Evolutionary conservation across 2,888 invertebrate genomes (phyloP).

Genomic region (Pristionchus mayeri): DNA sequence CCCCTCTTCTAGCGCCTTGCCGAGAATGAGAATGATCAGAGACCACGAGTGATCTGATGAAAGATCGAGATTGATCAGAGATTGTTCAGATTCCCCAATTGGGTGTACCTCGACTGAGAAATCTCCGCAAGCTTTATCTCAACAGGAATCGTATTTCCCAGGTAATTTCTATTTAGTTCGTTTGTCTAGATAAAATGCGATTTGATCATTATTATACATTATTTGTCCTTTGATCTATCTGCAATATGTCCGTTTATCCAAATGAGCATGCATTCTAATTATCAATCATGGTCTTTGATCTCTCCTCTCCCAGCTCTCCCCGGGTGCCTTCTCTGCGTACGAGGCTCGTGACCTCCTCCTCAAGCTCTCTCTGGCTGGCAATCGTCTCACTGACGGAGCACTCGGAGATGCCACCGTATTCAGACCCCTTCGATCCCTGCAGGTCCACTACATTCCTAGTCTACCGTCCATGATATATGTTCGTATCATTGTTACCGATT

Average conservation of each 20-base stretch:
- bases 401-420: slow-evolving; percentile 71
- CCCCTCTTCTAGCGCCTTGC: slow-evolving; percentile 5
- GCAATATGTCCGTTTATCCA: too few species aligned
- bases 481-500: not conserved
- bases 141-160: slow-evolving; percentile 59
- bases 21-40: not conserved
- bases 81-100: slow-evolving; percentile 63
- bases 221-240: too few species aligned
- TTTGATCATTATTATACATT: too few species aligned
- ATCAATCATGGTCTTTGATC: not conserved
- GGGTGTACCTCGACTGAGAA: slow-evolving; percentile 69
- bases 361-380: slow-evolving; percentile 74
- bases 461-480: not conserved
- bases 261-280: too few species aligned
- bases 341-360: slow-evolving; percentile 68
- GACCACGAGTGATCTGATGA: not conserved
- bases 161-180: not conserved
- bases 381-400: slow-evolving; percentile 70
- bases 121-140: slow-evolving; percentile 74
- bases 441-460: slow-evolving; percentile 68
- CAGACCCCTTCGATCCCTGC: slow-evolving; percentile 71
- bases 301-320: slow-evolving; percentile 55
- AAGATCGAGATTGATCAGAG: not conserved
- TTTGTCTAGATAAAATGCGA: too few species aligned
- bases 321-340: slow-evolving; percentile 68